phyloP scores from a whole-genome alignment of 2,797 vertebrate species.

The Sylvilagus floridanus region DNA sequence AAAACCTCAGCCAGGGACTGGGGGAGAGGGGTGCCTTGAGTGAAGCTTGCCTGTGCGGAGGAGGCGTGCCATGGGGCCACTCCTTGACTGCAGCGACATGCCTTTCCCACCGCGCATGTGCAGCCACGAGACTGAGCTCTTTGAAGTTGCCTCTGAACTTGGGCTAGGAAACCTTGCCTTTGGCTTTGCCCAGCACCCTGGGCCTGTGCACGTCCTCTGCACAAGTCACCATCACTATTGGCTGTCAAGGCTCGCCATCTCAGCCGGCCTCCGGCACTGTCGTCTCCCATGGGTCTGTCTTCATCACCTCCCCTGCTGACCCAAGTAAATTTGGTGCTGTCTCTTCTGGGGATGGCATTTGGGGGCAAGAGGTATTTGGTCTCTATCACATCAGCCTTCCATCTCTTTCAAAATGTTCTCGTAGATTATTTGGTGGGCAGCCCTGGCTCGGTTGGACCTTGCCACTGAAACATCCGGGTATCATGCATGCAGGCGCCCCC shows the following conservation, averaged over 20 bases:
- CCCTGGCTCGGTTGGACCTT: background rate
- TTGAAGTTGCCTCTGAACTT: slow-evolving; percentile 17
- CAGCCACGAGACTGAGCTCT: background rate
- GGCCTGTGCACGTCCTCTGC: background rate
- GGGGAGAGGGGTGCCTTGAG: background rate
- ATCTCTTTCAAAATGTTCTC: slow-evolving; percentile 13
- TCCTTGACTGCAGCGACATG: background rate
- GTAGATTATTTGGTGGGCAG: background rate
- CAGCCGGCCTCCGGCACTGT: too few species aligned
- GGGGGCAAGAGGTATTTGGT: background rate
- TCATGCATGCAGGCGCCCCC: background rate
- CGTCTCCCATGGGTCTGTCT: background rate
- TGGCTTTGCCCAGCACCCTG: background rate
- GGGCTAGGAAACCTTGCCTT: background rate
- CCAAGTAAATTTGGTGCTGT: background rate
- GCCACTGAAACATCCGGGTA: background rate
- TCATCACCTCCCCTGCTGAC: background rate
- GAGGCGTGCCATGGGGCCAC: background rate
- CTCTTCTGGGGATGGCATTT: slow-evolving; percentile 5
- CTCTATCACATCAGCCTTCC: background rate
- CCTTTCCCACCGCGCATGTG: background rate
- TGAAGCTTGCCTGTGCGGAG: background rate
- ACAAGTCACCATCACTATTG: too few species aligned
- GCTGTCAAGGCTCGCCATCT: too few species aligned
- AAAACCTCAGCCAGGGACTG: background rate